Conservation (phyloP, 2,797 vertebrate genomes). For the Mareca penelope region DNA sequence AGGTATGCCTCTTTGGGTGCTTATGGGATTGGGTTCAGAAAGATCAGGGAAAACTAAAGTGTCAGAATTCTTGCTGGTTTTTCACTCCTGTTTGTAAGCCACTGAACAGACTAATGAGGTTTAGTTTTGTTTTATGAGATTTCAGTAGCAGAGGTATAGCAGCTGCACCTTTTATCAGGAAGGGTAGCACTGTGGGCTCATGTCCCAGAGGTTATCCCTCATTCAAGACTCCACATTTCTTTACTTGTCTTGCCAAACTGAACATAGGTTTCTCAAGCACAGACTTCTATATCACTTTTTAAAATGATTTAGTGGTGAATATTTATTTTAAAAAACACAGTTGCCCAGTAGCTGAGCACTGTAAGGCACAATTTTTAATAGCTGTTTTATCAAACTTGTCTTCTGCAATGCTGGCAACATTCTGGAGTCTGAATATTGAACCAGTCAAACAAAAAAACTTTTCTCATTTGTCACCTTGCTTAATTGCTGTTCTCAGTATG, state of each 20-base stretch:
- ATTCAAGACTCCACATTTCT: background rate
- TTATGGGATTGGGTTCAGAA: background rate
- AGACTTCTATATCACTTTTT: background rate
- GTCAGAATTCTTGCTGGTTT: accelerated
- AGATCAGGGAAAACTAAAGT: background rate
- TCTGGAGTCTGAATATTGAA: background rate
- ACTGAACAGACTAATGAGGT: background rate
- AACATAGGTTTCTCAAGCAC: background rate
- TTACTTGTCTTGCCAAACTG: background rate
- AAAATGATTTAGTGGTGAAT: background rate
- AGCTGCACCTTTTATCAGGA: background rate
- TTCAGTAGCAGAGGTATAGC: background rate
- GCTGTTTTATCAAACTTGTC: background rate
- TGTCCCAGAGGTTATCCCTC: background rate
- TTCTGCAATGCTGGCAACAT: background rate
- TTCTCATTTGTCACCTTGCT: background rate
- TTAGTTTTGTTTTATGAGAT: background rate
- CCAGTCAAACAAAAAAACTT: background rate
- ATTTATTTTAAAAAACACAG: background rate
- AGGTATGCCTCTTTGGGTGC: background rate
- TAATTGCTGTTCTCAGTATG: background rate
- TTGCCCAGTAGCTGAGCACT: background rate
- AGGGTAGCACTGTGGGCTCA: background rate
- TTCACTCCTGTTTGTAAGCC: background rate
- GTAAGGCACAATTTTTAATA: background rate